phyloP scores from a whole-genome alignment of 1,140 invertebrate species.

The Lepidurus couesii region DNA sequence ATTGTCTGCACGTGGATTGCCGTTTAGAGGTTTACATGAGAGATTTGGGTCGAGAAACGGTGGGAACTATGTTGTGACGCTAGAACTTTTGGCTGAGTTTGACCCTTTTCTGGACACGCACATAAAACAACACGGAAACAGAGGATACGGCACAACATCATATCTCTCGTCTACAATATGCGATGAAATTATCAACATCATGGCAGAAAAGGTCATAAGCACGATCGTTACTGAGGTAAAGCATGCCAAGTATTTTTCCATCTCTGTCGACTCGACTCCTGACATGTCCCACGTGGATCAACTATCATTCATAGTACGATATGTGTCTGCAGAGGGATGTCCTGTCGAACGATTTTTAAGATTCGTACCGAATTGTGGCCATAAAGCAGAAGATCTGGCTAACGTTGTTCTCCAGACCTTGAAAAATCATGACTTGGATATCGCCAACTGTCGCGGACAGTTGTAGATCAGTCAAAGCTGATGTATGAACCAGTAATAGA shows the following conservation, averaged over 20 bases:
- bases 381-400: slow-evolving; percentile 27
- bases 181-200: slow-evolving; percentile 42
- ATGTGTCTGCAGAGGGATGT: slow-evolving; percentile 8
- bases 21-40: slow-evolving; percentile 40
- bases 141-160: slow-evolving; percentile 37
- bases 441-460: slow-evolving; percentile 38
- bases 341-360: slow-evolving; percentile 27
- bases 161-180: slow-evolving; percentile 42
- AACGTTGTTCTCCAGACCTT: slow-evolving; percentile 28
- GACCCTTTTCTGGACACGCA: slow-evolving; percentile 42
- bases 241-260: slow-evolving; percentile 43
- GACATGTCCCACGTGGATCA: slow-evolving; percentile 44
- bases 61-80: slow-evolving; percentile 45
- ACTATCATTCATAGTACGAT: slow-evolving; percentile 39
- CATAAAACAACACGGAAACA: slow-evolving; percentile 37
- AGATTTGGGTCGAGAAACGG: slow-evolving; percentile 37
- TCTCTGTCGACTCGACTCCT: slow-evolving; percentile 44
- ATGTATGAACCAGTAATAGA: no score
- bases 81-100: slow-evolving; percentile 46
- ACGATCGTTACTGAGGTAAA: slow-evolving; percentile 42
- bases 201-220: slow-evolving; percentile 38
- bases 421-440: slow-evolving; percentile 32
- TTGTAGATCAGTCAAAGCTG: no score
- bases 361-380: slow-evolving; percentile 23
- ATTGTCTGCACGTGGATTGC: slow-evolving; percentile 37